Percentiles rank a stretch among this genome's conserved stretches.
These are phyloP conservation scores for Melanotaenia trifasciata DNA, from an alignment of 2,797 vertebrate species.

Conservation along the genomic window DNA sequence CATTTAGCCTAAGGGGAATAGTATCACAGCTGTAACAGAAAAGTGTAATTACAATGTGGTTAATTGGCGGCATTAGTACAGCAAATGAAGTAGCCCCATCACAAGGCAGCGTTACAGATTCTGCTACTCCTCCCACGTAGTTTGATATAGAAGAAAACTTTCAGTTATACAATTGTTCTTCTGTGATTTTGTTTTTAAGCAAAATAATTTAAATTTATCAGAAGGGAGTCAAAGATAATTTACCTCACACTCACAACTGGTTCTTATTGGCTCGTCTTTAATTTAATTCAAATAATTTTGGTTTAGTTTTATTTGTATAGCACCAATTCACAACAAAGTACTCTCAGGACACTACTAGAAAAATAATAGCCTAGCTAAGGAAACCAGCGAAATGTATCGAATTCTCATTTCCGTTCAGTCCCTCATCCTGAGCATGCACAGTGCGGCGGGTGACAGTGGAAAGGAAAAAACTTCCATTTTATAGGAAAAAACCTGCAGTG, in stretches of 20 bases:
- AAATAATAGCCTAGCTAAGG: too few species aligned
- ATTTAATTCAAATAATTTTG: too few species aligned
- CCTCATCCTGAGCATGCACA: too few species aligned
- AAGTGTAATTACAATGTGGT: slow-evolving; percentile 15
- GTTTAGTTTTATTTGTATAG: too few species aligned
- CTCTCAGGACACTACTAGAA: too few species aligned
- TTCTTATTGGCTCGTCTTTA: too few species aligned
- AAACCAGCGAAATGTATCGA: too few species aligned
- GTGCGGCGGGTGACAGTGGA: too few species aligned
- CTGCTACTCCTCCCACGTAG: background rate
- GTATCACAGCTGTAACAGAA: slow-evolving; percentile 16
- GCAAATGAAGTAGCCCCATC: background rate
- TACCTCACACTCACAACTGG: background rate
- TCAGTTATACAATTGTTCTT: background rate
- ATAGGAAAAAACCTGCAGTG: too few species aligned
- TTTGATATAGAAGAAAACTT: background rate
- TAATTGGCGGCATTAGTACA: slow-evolving; percentile 12
- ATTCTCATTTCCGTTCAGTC: too few species aligned
- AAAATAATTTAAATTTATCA: background rate
- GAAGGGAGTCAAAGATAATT: background rate
- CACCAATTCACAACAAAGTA: too few species aligned
- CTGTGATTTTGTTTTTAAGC: background rate
- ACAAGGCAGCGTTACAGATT: background rate
- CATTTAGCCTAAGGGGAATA: background rate
- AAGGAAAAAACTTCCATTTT: too few species aligned